Evolutionary conservation across 2,797 vertebrate genomes (phyloP).

Genomic region (Rhyacichthys aspro): DNA sequence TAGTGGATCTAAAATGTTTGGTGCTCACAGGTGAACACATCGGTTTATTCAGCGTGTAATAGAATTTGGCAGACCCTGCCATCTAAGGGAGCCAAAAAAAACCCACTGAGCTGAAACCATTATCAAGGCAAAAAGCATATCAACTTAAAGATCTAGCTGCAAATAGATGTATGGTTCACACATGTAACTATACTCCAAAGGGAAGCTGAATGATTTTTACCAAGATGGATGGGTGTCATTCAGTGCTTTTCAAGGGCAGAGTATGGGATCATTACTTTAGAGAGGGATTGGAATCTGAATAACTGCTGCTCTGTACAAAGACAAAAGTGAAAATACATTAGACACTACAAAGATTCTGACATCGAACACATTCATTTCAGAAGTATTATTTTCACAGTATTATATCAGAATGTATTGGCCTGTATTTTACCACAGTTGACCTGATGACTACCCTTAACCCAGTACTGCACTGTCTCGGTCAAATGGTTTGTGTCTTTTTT

Average conservation of each 20-base stretch:
- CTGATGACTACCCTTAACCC: constrained; percentile 19
- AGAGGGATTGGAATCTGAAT: constrained; percentile 26
- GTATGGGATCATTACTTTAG: constrained; percentile 38
- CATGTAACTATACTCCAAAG: constrained; percentile 27
- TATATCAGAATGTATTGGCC: constrained; percentile 4
- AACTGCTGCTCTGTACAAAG: constrained; percentile 12
- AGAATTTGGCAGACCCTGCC: constrained; percentile 58
- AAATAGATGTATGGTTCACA: constrained; percentile 48
- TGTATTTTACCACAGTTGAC: constrained; percentile 2
- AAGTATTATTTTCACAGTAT: constrained; percentile 8
- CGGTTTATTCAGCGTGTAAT: constrained; percentile 67
- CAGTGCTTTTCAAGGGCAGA: constrained; percentile 55
- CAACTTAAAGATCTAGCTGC: constrained; percentile 53
- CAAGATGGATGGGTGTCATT: constrained; percentile 35
- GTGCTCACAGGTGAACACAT: constrained; percentile 60
- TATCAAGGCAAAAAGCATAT: constrained; percentile 41
- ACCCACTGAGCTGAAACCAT: constrained; percentile 54
- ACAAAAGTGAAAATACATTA: not conserved
- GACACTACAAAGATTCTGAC: not conserved
- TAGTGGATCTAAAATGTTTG: constrained; percentile 46
- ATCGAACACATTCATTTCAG: not conserved
- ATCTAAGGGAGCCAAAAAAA: constrained; percentile 56
- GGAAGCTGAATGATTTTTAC: constrained; percentile 24
- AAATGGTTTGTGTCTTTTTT: constrained; percentile 20
- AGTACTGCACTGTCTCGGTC: constrained; percentile 15